Base-by-base conservation (phyloP, 2,113 vertebrate genomes). In the Istiophorus platypterus region DNA sequence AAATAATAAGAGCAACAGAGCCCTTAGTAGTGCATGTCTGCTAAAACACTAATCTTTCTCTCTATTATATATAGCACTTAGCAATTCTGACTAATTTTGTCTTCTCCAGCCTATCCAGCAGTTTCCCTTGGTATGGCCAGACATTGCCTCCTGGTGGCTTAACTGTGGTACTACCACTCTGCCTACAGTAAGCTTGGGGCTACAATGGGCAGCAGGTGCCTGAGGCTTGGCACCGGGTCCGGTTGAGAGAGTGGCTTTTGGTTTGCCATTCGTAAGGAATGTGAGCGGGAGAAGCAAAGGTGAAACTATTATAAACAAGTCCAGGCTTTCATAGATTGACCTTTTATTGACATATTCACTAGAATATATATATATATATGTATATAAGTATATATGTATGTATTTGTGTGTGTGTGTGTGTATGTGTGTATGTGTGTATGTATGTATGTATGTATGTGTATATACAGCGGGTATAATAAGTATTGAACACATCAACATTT, bases 141-240 rank as follows among this genome's bases (percentile, higher is more conserved):
- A 88, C n/a, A 58, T 5, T 82, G 82, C 85, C 90, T 80, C 86
- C 86, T 85, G 84, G 79, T 83, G 93, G 86, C 26, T 0, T 0
- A 20, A 10, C 18, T 0, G 7, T 3, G 29, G 12, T 20, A 69
- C 24, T 49, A 26, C 1, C 41, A 24, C 20, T 9, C 6, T 51
- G 20, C 31, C 20, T 1, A 7, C 13, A n/a, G 34, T 11, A 24
- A 61, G 57, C 27, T 63, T 4, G 18, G 27, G 29, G 49, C 22
- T 39, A 8, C 15, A 7, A 37, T 34, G 52, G 61, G 31, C 54
- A 61, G 59, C 47, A 54, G 45, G 26, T 34, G 41, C 41, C 72
- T 27, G 52, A 76, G 39, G 13, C 59, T 57, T 51, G 66, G 27
- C 31, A 22, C 42, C 62, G 57, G 45, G 24, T 81, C 61, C 34